These are phyloP conservation scores for Dipodomys stephensi DNA, from an alignment of 2,113 vertebrate species.

Conservation along the genomic window DNA sequence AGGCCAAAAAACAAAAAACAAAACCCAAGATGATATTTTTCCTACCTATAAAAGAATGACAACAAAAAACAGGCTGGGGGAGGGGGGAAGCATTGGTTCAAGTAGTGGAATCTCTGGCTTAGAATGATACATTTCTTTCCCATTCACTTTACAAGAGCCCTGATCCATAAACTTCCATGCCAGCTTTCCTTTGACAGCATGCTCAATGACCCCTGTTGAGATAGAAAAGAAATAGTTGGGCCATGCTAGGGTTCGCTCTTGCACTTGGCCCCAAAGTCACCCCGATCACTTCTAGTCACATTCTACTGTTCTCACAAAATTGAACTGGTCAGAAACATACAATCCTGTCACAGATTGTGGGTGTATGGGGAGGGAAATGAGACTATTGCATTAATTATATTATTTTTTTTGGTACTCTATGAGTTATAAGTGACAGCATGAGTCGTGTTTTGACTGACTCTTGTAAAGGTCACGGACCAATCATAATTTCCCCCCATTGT, in stretches of 20 bases:
- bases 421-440: not conserved
- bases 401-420: not conserved
- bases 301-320: not conserved
- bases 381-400: not conserved
- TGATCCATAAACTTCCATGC: not conserved
- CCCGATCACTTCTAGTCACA: not conserved
- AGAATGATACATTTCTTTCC: not conserved
- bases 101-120: too few relatives aligned
- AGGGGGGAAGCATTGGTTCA: too few relatives aligned
- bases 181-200: not conserved
- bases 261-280: not conserved
- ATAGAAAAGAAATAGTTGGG: not conserved
- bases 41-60: not conserved
- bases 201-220: not conserved
- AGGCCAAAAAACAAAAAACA: too few relatives aligned
- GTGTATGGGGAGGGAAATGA: not conserved
- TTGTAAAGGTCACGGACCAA: not conserved
- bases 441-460: not conserved
- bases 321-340: not conserved
- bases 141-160: not conserved
- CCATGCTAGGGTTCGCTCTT: not conserved
- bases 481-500: not conserved
- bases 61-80: not conserved
- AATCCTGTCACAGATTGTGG: not conserved
- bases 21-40: too few relatives aligned